Conservation (phyloP, 1,140 invertebrate species). For the Pseudoatta argentina region DNA sequence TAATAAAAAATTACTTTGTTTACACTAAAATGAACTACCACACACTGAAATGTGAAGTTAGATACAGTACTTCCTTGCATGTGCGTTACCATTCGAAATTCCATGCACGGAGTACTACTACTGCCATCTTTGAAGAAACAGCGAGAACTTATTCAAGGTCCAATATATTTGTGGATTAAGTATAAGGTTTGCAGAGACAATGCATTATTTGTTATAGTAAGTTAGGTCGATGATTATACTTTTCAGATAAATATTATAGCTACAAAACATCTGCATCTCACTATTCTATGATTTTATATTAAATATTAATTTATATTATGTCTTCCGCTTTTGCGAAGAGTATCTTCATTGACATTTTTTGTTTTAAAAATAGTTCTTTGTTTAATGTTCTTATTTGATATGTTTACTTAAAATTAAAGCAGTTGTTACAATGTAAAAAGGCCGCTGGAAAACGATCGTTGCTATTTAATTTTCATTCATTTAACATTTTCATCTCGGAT, state of each 20-base stretch:
- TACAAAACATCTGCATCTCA: background rate
- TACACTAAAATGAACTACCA: no score
- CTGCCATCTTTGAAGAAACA: no score
- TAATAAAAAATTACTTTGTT: no score
- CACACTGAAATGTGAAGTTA: no score
- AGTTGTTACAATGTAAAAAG: slow-evolving; percentile 34
- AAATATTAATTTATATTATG: background rate
- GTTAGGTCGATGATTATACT: background rate
- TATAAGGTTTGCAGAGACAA: background rate
- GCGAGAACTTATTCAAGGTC: no score
- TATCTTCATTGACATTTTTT: background rate
- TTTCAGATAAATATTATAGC: slow-evolving; percentile 11
- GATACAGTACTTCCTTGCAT: no score
- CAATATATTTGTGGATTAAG: background rate
- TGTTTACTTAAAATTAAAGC: slow-evolving; percentile 34
- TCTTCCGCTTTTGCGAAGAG: background rate
- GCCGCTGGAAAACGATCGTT: slow-evolving; percentile 1
- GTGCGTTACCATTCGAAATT: no score
- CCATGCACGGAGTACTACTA: no score
- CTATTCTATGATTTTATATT: background rate
- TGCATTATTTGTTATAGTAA: background rate
- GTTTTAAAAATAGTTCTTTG: background rate
- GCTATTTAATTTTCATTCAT: slow-evolving; percentile 52
- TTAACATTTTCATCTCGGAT: slow-evolving; percentile 54
- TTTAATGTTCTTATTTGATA: slow-evolving; percentile 35